A percentile compares a stretch with the other conserved stretches of the same genome.
Evolutionary conservation across 1,140 invertebrate species (phyloP).

Genomic region (Nebria ingens): DNA sequence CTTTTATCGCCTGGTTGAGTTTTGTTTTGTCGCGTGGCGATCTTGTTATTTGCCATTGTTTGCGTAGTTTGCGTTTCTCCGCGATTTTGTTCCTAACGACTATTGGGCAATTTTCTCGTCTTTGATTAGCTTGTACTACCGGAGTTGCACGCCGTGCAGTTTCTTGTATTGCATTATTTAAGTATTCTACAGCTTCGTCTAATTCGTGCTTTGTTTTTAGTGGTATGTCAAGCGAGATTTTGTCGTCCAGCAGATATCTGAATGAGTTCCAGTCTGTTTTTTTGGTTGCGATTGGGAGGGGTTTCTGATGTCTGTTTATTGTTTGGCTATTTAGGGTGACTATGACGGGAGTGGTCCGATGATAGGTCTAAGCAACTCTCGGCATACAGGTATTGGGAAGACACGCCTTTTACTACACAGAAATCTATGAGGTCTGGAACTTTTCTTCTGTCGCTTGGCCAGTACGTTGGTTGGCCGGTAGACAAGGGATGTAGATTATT

Average conservation of each 20-base stretch:
- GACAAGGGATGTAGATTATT: background rate
- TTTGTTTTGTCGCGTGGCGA: background rate
- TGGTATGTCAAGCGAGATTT: background rate
- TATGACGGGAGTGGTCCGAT: slow-evolving; percentile 25
- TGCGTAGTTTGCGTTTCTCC: background rate
- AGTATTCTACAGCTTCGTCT: too few species aligned
- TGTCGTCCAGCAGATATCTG: background rate
- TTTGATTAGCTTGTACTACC: too few species aligned
- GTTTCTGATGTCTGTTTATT: slow-evolving; percentile 10
- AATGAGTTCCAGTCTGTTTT: background rate
- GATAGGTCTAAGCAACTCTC: slow-evolving; percentile 15
- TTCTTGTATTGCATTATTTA: too few species aligned
- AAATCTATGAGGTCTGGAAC: slow-evolving; percentile 33
- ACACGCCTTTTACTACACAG: slow-evolving; percentile 24
- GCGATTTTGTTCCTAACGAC: too few species aligned
- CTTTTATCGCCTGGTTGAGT: background rate
- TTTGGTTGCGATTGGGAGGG: background rate
- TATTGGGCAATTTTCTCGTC: too few species aligned
- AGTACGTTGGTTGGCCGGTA: slow-evolving; percentile 32
- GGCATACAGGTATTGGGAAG: slow-evolving; percentile 5
- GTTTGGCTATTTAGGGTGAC: slow-evolving; percentile 12
- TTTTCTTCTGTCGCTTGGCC: slow-evolving; percentile 28
- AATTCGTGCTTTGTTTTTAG: too few species aligned
- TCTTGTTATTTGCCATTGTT: background rate
- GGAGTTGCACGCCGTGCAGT: too few species aligned